These are phyloP conservation scores for Percina caprodes DNA, from an alignment of 2,113 vertebrate species.

Conservation along the genomic window DNA sequence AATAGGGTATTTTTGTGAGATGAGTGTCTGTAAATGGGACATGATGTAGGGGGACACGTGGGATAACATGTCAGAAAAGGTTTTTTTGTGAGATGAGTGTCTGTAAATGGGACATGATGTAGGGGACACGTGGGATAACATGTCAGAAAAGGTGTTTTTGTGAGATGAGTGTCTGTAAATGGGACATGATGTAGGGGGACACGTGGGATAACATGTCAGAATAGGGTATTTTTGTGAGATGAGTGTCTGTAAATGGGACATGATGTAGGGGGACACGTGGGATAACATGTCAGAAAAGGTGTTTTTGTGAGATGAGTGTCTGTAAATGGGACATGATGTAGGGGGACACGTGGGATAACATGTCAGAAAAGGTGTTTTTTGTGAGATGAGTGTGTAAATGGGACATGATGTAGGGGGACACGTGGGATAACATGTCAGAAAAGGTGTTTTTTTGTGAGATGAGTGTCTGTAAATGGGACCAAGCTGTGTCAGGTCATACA, in stretches of 20 bases:
- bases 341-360: background rate
- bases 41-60: background rate
- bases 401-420: background rate
- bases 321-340: constrained; percentile 23
- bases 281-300: no score
- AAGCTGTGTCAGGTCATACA: constrained; percentile 63
- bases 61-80: background rate
- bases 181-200: constrained; percentile 15
- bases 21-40: constrained; percentile 39
- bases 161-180: constrained; percentile 8
- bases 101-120: constrained; percentile 22
- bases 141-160: background rate
- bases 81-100: constrained; percentile 15
- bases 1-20: background rate
- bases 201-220: background rate
- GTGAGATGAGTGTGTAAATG: constrained; percentile 6
- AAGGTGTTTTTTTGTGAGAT: background rate
- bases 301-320: constrained; percentile 9
- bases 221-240: background rate
- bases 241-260: constrained; percentile 35
- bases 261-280: no score
- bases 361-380: background rate
- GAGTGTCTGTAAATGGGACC: constrained; percentile 42
- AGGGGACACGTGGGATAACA: background rate
- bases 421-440: background rate